Percentiles rank a stretch among this genome's conserved stretches.
Evolutionary conservation across 2,113 vertebrate species (phyloP).

Genomic region (Salvelinus sp.): DNA sequence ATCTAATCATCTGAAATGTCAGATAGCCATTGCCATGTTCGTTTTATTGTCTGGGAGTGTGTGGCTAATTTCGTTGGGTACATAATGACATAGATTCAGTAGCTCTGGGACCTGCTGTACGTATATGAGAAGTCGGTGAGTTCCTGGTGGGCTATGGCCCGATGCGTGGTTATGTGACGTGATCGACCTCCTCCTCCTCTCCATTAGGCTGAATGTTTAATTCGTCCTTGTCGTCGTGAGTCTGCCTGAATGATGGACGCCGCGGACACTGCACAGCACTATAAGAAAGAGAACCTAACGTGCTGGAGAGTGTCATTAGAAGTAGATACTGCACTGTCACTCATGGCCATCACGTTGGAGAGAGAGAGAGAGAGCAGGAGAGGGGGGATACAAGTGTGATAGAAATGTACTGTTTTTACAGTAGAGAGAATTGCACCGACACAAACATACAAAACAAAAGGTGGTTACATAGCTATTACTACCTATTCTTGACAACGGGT

Average conservation of each 20-base stretch:
- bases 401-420: neutral
- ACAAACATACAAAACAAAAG: too few species aligned
- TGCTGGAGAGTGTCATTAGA: constrained; percentile 11
- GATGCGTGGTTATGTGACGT: constrained; percentile 23
- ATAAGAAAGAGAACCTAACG: constrained; percentile 3
- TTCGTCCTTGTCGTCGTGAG: constrained; percentile 54
- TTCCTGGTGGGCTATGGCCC: constrained; percentile 26
- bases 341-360: neutral
- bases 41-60: too few species aligned
- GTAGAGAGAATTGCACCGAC: neutral
- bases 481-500: too few species aligned
- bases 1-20: constrained; percentile 26
- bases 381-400: neutral
- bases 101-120: too few species aligned
- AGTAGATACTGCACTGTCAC: constrained; percentile 2
- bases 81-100: too few species aligned
- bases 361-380: neutral
- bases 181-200: constrained; percentile 33
- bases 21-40: too few species aligned
- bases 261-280: constrained; percentile 13
- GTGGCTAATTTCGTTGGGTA: too few species aligned
- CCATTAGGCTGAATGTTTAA: constrained; percentile 69
- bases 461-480: too few species aligned
- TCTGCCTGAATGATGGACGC: constrained; percentile 36
- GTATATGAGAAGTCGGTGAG: constrained; percentile 4